Evolutionary conservation across 2,888 invertebrate species (phyloP), one percentile per base, ranked within the genome.

Genomic region (Acheta domesticus): DNA sequence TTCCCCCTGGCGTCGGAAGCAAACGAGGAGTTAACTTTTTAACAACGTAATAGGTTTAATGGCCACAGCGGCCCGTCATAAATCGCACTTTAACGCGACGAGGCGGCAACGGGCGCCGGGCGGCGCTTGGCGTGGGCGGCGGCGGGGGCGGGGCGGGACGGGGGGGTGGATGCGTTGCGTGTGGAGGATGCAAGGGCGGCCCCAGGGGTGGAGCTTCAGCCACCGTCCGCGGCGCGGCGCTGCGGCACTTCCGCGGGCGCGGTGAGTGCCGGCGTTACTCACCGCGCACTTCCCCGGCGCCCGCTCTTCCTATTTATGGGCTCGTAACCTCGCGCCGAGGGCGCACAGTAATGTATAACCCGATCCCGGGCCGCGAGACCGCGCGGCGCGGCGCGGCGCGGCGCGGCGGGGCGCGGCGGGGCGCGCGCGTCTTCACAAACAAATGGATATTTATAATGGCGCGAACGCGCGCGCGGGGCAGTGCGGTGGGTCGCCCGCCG

Each of bases 1-100:
- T 62, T 62, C n/a, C 62, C 62, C 62, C n/a, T n/a, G 62, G 62
- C 62, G 62, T n/a, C 62, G 62, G 62, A 62, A 62, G 62, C 62
- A 62, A 62, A 62, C 62, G 62, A 62, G 62, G 62, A 62, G 62
- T 62, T 62, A 62, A 62, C 62, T 62, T 62, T 62, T 62, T 62
- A 62, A 62, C 62, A 62, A 62, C 62, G 62, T 62, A 62, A 62
- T 62, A 62, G 62, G 62, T 62, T 62, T 62, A 62, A 62, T 62
- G 62, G 62, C 62, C 62, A 19, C 62, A 62, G 62, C 62, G 62
- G n/a, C 62, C n/a, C 62, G 62, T 62, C 62, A 62, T 62, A 62
- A 62, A 62, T 62, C 62, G 62, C 62, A 62, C 62, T 62, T 62
- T 62, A 62, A 62, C 62, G 62, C 62, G 62, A 62, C n/a, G 62